Percentiles rank a stretch among this genome's conserved stretches.
phyloP scores from a whole-genome alignment of 2,888 invertebrate species.

The Branchipolynoe longqiensis region DNA sequence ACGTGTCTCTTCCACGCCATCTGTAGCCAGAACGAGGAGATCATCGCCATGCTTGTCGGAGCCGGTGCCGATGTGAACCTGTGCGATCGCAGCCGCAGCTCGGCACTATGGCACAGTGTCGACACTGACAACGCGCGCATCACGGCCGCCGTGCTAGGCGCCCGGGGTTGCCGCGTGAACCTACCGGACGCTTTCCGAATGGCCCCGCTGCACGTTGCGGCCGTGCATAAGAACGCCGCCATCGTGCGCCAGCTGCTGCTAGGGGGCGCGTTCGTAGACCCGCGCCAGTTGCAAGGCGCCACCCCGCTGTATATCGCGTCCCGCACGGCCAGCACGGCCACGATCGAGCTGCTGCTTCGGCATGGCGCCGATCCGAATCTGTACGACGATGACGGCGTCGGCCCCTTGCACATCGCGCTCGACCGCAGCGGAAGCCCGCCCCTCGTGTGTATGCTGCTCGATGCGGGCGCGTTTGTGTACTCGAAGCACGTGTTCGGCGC shows the following conservation, averaged over 20 bases:
- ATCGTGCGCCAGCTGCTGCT: constrained; percentile 67
- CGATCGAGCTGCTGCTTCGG: constrained; percentile 70
- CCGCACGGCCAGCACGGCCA: constrained; percentile 69
- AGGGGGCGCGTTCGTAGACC: constrained; percentile 72
- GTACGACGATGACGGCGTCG: constrained; percentile 73
- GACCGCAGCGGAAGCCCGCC: constrained; percentile 61
- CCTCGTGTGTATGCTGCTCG: constrained; percentile 7
- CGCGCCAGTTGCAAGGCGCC: constrained; percentile 73
- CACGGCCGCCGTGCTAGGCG: constrained; percentile 69
- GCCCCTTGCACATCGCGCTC: constrained; percentile 72
- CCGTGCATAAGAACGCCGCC: constrained; percentile 73
- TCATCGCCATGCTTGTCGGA: constrained; percentile 71
- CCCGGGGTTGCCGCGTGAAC: constrained; percentile 71
- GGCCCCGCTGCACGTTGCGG: constrained; percentile 74
- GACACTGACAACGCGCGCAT: constrained; percentile 74
- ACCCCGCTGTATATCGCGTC: constrained; percentile 73
- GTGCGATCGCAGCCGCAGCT: constrained; percentile 73
- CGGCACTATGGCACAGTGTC: constrained; percentile 74
- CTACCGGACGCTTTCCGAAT: constrained; percentile 71
- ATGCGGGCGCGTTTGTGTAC: constrained; percentile 47
- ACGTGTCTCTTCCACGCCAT: constrained; percentile 72
- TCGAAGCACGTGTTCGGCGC: background rate
- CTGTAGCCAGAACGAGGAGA: constrained; percentile 70
- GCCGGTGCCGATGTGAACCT: constrained; percentile 75
- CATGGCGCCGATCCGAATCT: constrained; percentile 76